These are phyloP conservation scores for Pseudomyrmex cubaensis DNA, from an alignment of 1,140 invertebrate genomes.

Conservation along the genomic window DNA sequence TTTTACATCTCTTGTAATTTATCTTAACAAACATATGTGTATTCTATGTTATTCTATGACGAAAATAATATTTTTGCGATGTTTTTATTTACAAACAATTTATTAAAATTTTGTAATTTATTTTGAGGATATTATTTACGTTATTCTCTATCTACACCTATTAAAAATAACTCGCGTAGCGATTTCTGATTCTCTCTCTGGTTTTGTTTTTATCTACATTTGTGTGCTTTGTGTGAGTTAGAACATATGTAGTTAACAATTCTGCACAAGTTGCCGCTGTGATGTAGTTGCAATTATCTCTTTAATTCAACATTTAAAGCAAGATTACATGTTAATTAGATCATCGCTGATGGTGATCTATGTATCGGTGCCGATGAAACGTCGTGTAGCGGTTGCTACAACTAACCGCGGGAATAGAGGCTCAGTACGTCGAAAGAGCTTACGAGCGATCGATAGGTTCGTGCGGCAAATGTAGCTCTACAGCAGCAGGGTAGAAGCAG, in stretches of 20 bases:
- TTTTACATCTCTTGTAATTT: no score
- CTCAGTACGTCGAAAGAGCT: slow-evolving; percentile 66
- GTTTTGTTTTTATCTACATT: not conserved
- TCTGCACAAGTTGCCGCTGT: not conserved
- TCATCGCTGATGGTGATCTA: slow-evolving; percentile 28
- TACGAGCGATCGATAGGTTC: slow-evolving; percentile 69
- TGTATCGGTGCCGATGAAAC: slow-evolving; percentile 37
- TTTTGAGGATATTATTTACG: no score
- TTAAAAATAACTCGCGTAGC: no score
- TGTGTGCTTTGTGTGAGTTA: not conserved
- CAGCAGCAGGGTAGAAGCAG: slow-evolving; percentile 64
- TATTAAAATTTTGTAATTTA: no score
- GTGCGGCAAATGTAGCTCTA: slow-evolving; percentile 59
- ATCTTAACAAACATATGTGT: no score
- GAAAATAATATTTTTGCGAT: no score
- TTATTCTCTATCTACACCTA: no score
- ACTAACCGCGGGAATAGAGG: slow-evolving; percentile 66
- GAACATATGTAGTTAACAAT: not conserved
- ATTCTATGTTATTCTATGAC: no score
- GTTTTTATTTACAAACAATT: no score
- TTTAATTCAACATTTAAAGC: not conserved
- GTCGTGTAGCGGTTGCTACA: slow-evolving; percentile 57
- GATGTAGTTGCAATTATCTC: not conserved
- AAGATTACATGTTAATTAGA: slow-evolving; percentile 38
- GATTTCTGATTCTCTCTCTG: no score